Percentiles rank a stretch among this genome's conserved stretches.
Conservation (phyloP, 2,888 invertebrate genomes). For the Blomia tropicalis region DNA sequence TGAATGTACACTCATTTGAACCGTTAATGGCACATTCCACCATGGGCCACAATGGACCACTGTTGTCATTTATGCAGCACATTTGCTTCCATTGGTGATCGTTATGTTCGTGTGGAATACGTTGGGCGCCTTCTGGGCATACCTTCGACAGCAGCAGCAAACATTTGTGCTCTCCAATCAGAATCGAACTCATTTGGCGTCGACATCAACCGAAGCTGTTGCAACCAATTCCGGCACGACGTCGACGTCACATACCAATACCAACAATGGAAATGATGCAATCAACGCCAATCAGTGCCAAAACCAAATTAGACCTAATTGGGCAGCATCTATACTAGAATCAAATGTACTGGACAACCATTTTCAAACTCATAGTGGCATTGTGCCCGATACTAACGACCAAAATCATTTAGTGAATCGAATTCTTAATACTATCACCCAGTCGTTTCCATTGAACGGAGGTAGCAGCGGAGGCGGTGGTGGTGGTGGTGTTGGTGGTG, state of each 20-base stretch:
- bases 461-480: no score
- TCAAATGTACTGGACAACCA: no score
- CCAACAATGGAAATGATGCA: background rate
- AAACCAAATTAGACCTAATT: background rate
- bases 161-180: background rate
- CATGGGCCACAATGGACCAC: background rate
- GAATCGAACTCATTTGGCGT: background rate
- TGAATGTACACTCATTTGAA: no score
- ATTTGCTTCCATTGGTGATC: no score
- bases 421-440: background rate
- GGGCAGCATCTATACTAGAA: no score
- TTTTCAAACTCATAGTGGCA: background rate
- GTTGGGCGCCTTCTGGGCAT: conserved; percentile 7
- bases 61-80: background rate
- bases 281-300: background rate
- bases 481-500: no score
- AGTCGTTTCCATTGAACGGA: conserved; percentile 1
- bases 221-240: background rate
- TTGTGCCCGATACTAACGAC: background rate
- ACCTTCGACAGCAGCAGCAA: conserved; percentile 5
- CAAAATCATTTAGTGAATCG: background rate
- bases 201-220: background rate
- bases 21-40: background rate
- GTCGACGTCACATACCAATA: no score
- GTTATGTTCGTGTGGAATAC: conserved; percentile 5